phyloP scores from a whole-genome alignment of 2,113 vertebrate genomes.

The Cathartes aura region DNA sequence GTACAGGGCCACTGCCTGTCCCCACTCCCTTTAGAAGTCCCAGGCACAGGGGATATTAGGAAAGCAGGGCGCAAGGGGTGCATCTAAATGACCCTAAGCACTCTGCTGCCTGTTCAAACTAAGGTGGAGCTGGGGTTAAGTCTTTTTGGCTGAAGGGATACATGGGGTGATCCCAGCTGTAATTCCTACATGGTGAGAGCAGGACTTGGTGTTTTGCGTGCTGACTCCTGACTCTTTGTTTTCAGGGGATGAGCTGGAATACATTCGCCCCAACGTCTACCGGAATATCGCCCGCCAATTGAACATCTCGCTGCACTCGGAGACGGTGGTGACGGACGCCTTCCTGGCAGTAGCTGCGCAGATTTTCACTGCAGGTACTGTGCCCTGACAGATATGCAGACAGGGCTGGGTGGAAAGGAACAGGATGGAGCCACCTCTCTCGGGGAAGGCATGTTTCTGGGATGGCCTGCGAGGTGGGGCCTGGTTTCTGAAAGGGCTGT shows the following conservation, averaged over 20 bases:
- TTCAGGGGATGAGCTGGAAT: constrained; percentile 94
- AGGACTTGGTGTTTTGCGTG: accelerated
- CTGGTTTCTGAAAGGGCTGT: neutral
- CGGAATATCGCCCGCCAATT: constrained; percentile 91
- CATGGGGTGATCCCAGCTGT: neutral
- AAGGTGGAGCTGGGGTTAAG: neutral
- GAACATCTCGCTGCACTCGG: constrained; percentile 90
- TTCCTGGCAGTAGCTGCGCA: constrained; percentile 93
- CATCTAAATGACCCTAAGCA: neutral
- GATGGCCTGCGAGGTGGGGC: neutral
- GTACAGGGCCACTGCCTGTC: neutral
- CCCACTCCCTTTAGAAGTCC: neutral
- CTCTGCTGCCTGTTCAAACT: neutral
- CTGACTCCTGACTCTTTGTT: constrained; percentile 28
- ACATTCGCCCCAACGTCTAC: constrained; percentile 91
- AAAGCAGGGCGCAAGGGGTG: neutral
- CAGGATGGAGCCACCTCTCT: neutral
- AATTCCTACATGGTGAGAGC: accelerated
- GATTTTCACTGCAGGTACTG: constrained; percentile 91
- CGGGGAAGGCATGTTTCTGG: neutral
- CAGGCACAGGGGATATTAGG: neutral
- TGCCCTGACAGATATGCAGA: neutral
- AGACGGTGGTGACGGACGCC: constrained; percentile 89
- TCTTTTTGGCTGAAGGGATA: neutral
- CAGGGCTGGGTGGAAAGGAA: neutral